These are phyloP conservation scores for Drosophila azteca DNA, from an alignment of 1,140 invertebrate species.

Conservation along the genomic window DNA sequence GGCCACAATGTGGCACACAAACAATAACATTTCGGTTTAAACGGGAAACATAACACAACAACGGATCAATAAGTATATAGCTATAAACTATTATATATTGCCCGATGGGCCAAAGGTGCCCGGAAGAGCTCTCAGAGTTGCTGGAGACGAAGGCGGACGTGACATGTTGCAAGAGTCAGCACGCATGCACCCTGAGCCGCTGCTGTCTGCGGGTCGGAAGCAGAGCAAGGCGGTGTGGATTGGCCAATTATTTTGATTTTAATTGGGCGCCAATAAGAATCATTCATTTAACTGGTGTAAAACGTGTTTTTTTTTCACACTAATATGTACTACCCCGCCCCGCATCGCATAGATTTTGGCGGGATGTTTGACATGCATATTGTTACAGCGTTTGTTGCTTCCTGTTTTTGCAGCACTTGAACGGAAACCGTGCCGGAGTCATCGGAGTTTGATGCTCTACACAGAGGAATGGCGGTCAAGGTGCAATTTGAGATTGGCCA, in stretches of 20 bases:
- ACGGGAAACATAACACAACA: slow-evolving; percentile 35
- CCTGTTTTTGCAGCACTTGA: slow-evolving; percentile 11
- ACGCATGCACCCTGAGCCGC: slow-evolving; percentile 25
- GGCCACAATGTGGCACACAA: slow-evolving; percentile 41
- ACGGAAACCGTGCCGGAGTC: slow-evolving; percentile 29
- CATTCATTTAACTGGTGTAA: neutral
- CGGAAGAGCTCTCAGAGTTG: too few species aligned
- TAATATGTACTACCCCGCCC: neutral
- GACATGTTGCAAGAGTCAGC: slow-evolving; percentile 10
- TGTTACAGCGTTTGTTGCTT: neutral
- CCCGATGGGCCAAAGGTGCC: neutral
- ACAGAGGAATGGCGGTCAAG: slow-evolving; percentile 88
- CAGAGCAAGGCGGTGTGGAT: too few species aligned
- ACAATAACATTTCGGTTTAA: slow-evolving; percentile 33
- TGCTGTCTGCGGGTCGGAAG: neutral
- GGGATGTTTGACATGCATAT: neutral
- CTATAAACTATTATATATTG: too few species aligned
- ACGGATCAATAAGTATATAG: neutral
- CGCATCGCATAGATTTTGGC: slow-evolving; percentile 17
- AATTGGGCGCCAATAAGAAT: neutral
- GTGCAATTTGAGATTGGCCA: slow-evolving; percentile 97
- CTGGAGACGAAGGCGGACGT: slow-evolving; percentile 6
- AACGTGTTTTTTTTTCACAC: neutral
- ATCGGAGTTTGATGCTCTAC: slow-evolving; percentile 47
- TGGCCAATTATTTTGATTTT: too few species aligned